These are phyloP conservation scores for Eupeodes latifasciatus DNA, from an alignment of 2,888 invertebrate genomes.

Conservation along the genomic window DNA sequence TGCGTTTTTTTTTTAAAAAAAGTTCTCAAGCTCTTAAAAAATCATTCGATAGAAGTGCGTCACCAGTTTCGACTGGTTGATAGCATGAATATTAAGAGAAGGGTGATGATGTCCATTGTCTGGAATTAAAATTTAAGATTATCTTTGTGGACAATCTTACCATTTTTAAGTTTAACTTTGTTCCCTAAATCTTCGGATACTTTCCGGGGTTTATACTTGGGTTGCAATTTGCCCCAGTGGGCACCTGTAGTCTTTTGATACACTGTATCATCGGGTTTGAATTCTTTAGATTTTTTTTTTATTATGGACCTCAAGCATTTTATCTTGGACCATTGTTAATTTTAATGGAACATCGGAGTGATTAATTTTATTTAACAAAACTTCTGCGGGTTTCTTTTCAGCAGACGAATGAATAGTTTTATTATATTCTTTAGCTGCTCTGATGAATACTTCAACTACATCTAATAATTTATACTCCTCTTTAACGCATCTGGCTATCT, in stretches of 20 bases:
- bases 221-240: neutral
- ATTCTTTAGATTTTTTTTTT: neutral
- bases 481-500: constrained; percentile 19
- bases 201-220: constrained; percentile 24
- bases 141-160: constrained; percentile 28
- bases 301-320: no score
- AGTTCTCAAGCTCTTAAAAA: no score
- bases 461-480: neutral
- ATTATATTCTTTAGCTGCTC: neutral
- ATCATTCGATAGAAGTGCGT: no score
- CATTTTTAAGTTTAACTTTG: constrained; percentile 18
- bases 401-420: neutral
- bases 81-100: no score
- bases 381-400: constrained; percentile 22
- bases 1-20: no score
- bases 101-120: no score
- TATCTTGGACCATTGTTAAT: constrained; percentile 6
- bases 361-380: constrained; percentile 32
- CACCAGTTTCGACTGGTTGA: no score
- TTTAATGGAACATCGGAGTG: neutral
- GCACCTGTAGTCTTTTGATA: constrained; percentile 22
- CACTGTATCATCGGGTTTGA: constrained; percentile 9
- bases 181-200: constrained; percentile 33
- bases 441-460: constrained; percentile 15
- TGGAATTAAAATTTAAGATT: no score